Conservation (phyloP, 2,888 invertebrate genomes). For the Pristionchus entomophagus region DNA sequence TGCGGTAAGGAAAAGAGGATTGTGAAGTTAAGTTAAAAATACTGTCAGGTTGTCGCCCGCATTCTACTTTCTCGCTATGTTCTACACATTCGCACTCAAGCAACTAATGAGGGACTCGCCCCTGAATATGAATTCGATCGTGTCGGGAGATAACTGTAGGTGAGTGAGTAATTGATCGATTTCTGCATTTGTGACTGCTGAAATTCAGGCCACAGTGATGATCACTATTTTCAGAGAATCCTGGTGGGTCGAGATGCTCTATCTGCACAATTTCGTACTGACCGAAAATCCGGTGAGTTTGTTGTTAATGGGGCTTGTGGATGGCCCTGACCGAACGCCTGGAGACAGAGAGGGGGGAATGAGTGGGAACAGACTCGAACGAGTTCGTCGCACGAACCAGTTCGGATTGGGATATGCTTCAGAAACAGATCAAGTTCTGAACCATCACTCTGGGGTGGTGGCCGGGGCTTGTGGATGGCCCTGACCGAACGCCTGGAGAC, state of each 20-base stretch:
- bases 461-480: too few species aligned
- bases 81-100: conserved; percentile 9
- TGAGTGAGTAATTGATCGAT: neutral
- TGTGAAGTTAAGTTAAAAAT: neutral
- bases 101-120: neutral
- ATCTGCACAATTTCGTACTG: conserved; percentile 20
- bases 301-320: too few species aligned
- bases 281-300: too few species aligned
- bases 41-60: neutral
- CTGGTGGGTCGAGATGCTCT: conserved; percentile 20
- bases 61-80: neutral
- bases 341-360: too few species aligned
- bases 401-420: too few species aligned
- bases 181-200: neutral
- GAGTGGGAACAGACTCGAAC: too few species aligned
- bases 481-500: too few species aligned
- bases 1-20: conserved; percentile 34
- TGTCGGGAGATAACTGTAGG: neutral
- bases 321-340: too few species aligned
- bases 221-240: neutral
- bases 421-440: too few species aligned
- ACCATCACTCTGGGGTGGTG: too few species aligned
- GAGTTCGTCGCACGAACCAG: too few species aligned
- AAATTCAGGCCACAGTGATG: too few species aligned
- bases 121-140: neutral